Conservation (phyloP, 1,140 invertebrate genomes). For the Drosophila quadrilineata region DNA sequence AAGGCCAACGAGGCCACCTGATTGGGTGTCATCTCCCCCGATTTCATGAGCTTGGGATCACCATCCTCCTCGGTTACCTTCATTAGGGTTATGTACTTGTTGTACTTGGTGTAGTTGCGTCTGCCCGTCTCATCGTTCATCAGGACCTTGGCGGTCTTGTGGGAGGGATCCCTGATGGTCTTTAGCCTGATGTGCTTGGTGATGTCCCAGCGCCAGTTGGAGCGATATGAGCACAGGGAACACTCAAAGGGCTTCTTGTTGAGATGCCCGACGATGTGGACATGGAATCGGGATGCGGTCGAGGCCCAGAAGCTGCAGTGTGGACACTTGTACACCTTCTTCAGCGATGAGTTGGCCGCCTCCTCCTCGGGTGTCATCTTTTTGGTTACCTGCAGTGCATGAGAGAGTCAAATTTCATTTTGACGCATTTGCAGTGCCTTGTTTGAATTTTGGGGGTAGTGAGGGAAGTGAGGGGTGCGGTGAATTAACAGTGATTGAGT, state of each 20-base stretch:
- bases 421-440: slow-evolving; percentile 69
- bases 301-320: slow-evolving; percentile 95
- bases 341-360: slow-evolving; percentile 81
- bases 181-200: slow-evolving; percentile 97
- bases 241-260: slow-evolving; percentile 97
- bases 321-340: slow-evolving; percentile 93
- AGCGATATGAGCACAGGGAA: slow-evolving; percentile 94
- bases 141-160: slow-evolving; percentile 89
- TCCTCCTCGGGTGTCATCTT: slow-evolving; percentile 80
- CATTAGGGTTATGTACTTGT: slow-evolving; percentile 91
- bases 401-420: slow-evolving; percentile 81
- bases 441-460: not conserved
- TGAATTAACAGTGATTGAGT: not conserved
- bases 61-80: slow-evolving; percentile 81
- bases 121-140: slow-evolving; percentile 95
- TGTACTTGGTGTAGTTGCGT: slow-evolving; percentile 95
- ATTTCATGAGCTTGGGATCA: slow-evolving; percentile 81
- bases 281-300: slow-evolving; percentile 94
- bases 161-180: slow-evolving; percentile 89
- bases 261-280: slow-evolving; percentile 94
- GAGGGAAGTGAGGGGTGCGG: too few relatives aligned
- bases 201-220: slow-evolving; percentile 98
- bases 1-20: slow-evolving; percentile 79
- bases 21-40: slow-evolving; percentile 80
- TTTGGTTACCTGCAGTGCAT: slow-evolving; percentile 81